Base-by-base conservation (phyloP, 2,888 invertebrate species). In the Marronus borbonicus region DNA sequence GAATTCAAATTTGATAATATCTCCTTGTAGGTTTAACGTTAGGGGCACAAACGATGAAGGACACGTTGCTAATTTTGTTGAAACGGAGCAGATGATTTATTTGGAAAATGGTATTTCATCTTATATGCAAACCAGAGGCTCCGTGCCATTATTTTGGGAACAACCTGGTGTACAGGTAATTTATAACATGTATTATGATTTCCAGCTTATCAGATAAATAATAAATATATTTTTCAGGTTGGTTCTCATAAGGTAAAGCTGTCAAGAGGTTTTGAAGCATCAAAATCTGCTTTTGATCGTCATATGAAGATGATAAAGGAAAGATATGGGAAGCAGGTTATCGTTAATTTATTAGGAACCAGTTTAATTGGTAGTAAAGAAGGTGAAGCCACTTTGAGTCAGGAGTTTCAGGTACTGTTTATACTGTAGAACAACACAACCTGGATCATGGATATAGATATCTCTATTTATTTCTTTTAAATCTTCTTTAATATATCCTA, bases 31-130 rank as follows among this genome's bases (percentile, higher is more conserved):
- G 82, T 99, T 99, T 88, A 98, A 99, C 90, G 98, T 99, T 0
- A 92, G 99, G 82, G 99, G 99, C n/a, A 96, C 96, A 81, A 99
- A 99, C 89, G 99, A 99, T 90, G 97, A 98, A 88, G 99, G 99
- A 0, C 96, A 98, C 90, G 99, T 99, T 17, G 99, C 99, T 0
- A 99, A 99, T 91, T 99, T 99, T 92, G 99, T 99, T 39, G 99
- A 99, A 92, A 99, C 99, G 0, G 99, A 99, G 89, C 99, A 99
- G 91, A 96, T 98, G 17, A 95, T 97, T 83, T 96, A 94, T 86
- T 91, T 97, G 84, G 98, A 99, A 87, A 95, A 97, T 85, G 94
- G 96, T 86, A 93, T 97, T 3, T 93, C 96, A 5, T 98, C 98
- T 5, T 96, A 95, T 86, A 90, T 99, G 12, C 96, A 97, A 89